These are phyloP conservation scores for Acanthosepion lycidas DNA, from an alignment of 2,888 invertebrate species.

Conservation along the genomic window DNA sequence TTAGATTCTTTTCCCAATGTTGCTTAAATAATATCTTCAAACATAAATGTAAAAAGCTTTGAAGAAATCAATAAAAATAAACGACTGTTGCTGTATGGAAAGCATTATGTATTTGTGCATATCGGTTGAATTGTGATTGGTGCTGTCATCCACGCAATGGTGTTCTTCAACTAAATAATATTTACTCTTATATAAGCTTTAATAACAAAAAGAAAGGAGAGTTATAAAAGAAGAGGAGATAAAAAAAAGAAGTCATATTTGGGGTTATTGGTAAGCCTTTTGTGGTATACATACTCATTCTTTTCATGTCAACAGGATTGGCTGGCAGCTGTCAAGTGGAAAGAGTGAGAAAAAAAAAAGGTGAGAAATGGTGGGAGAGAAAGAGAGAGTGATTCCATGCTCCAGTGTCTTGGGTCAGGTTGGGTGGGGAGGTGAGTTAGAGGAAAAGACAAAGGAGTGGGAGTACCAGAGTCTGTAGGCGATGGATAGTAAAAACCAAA, in stretches of 20 bases:
- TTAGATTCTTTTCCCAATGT: too few species aligned
- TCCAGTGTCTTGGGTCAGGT: background rate
- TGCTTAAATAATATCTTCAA: too few species aligned
- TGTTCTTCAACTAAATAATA: background rate
- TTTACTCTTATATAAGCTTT: slow-evolving; percentile 1
- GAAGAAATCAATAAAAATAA: too few species aligned
- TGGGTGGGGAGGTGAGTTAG: background rate
- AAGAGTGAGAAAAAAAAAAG: slow-evolving; percentile 42
- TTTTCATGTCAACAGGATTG: slow-evolving; percentile 45
- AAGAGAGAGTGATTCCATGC: background rate
- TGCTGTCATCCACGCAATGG: background rate
- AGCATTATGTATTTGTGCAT: background rate
- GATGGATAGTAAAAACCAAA: background rate
- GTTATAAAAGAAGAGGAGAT: background rate
- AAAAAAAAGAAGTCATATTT: background rate
- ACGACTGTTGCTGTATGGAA: background rate
- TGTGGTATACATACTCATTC: slow-evolving; percentile 44
- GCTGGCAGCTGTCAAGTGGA: slow-evolving; percentile 43
- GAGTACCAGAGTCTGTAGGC: background rate
- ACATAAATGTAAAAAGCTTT: too few species aligned
- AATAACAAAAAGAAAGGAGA: background rate
- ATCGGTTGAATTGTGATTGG: background rate
- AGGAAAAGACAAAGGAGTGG: background rate
- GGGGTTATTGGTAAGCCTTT: background rate
- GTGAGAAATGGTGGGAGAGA: background rate